Evolutionary conservation across 2,113 vertebrate species (phyloP), one percentile per base, ranked within the genome.

Genomic region (Sisor rabdophorus): DNA sequence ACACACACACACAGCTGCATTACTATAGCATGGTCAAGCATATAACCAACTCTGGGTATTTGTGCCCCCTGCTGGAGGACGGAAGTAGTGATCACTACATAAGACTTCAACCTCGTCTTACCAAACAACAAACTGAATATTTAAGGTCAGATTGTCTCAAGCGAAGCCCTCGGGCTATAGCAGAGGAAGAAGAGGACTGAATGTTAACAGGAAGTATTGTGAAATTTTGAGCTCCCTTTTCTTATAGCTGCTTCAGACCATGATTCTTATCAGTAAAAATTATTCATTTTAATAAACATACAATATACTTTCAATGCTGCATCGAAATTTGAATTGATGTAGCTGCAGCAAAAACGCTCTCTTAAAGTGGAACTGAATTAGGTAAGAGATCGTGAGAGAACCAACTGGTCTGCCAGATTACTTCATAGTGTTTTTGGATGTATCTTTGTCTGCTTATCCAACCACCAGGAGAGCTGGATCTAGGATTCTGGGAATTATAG

Each of bases 31-130:
- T 58, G 52, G 24, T 22, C 22, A 26, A 67, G 44, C 30, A 40
- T 22, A 47, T 22, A 6, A 54, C 3, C 55, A 48, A 13, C 12
- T 53, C 13, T 61, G 22, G 58, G 16, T 11, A 20, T 50, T 53
- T 48, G 47, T 79, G 73, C 69, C 81, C 77, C 72, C 81, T 82
- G 55, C 54, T 76, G 77, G 28, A 65, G 24, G n/a, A 3, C 7
- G 17, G 26, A 71, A 53, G n/a, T 36, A 54, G 59, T 1, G 0
- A 28, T 55, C 12, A n/a, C 16, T 48, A 50, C 17, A 30, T 30
- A 16, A 68, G 19, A 20, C 40, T 53, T 68, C 40, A 76, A n/a
- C 36, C 22, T 32, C 54, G 36, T 48, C 71, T 73, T 36, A 24
- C 22, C 16, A 73, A 61, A 24, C 16, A 71, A 71, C 75, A 77